Percentiles rank a stretch among this genome's conserved stretches.
phyloP scores from a whole-genome alignment of 1,140 invertebrate genomes.

The Zaprionus lachaisei region DNA sequence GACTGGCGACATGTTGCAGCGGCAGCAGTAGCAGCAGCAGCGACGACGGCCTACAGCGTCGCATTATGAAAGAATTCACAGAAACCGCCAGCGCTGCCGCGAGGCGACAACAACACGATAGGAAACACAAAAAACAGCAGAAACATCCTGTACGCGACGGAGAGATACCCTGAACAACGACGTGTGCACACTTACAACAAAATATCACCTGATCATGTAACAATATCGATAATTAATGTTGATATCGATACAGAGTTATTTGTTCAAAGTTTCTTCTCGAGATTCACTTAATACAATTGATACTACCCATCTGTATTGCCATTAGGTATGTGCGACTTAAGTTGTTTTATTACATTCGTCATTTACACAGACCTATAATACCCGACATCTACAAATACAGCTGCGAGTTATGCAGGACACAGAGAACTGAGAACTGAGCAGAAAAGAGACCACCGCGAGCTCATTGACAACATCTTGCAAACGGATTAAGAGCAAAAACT shows the following conservation, averaged over 20 bases:
- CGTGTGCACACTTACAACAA: neutral
- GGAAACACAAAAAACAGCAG: neutral
- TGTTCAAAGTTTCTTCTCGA: no score
- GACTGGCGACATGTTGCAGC: slow-evolving; percentile 39
- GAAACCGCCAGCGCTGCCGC: slow-evolving; percentile 28
- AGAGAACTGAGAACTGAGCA: neutral
- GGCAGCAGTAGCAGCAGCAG: slow-evolving; percentile 28
- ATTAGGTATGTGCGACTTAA: neutral
- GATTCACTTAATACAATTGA: neutral
- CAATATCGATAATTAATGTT: neutral
- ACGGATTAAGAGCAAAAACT: slow-evolving; percentile 79
- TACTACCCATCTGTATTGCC: neutral
- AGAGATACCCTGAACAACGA: neutral
- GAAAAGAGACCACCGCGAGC: slow-evolving; percentile 54
- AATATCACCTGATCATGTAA: neutral
- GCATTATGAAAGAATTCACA: slow-evolving; percentile 69
- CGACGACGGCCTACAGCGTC: slow-evolving; percentile 52
- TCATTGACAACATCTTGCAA: slow-evolving; percentile 80
- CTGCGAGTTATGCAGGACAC: slow-evolving; percentile 3
- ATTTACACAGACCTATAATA: neutral
- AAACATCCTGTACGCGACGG: neutral
- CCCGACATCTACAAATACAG: neutral
- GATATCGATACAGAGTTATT: neutral
- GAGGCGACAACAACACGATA: slow-evolving; percentile 20
- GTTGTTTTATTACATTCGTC: neutral